Percentiles rank a stretch among this genome's conserved stretches.
Conservation (phyloP, 2,113 vertebrate species). For the Connochaetes taurinus region DNA sequence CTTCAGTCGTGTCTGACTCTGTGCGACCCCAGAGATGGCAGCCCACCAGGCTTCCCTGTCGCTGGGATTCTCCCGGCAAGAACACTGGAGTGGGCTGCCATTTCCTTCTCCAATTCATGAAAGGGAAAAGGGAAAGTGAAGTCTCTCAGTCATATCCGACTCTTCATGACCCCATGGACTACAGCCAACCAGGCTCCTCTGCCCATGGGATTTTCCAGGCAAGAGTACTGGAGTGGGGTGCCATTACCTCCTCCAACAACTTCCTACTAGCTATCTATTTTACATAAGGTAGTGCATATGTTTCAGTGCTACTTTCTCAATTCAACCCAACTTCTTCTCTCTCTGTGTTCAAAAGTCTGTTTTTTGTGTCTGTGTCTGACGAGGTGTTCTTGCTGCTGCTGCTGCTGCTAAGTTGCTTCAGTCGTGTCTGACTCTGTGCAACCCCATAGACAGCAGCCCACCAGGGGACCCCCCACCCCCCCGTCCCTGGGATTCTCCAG, state of each 20-base stretch:
- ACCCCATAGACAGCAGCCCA: background rate
- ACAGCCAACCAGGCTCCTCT: no score
- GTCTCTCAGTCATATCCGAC: no score
- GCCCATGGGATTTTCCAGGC: no score
- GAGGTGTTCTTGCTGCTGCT: background rate
- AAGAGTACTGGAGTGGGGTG: no score
- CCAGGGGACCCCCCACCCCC: background rate
- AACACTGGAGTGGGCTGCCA: no score
- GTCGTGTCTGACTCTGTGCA: background rate
- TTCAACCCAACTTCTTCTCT: background rate
- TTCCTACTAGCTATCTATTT: background rate
- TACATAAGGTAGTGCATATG: background rate
- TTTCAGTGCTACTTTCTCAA: background rate
- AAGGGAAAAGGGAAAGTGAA: no score
- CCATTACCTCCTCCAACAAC: background rate
- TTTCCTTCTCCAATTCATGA: no score
- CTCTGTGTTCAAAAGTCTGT: background rate
- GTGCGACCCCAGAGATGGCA: no score
- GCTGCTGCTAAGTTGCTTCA: background rate
- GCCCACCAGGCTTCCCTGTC: no score
- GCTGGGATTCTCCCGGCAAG: no score
- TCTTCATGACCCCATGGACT: no score
- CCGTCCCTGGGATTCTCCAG: background rate
- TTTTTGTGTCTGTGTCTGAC: background rate
- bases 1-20: no score